phyloP scores from a whole-genome alignment of 2,888 invertebrate genomes.

The Andrena haemorrhoa region DNA sequence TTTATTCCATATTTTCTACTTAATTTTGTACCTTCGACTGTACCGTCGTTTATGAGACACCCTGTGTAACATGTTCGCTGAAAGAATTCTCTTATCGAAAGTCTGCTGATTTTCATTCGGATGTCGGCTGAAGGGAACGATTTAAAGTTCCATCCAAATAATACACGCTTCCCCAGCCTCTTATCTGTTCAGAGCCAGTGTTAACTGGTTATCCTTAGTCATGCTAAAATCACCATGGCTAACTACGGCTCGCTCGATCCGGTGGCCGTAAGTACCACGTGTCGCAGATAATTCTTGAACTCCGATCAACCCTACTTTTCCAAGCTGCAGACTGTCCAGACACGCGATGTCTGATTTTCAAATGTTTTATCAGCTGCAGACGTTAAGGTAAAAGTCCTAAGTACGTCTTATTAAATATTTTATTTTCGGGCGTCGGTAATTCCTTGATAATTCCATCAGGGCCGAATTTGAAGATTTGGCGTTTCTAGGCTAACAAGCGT shows the following conservation, averaged over 20 bases:
- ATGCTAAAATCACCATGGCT: conserved; percentile 25
- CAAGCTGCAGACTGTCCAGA: background rate
- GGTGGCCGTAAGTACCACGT: conserved; percentile 30
- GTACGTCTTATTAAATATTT: background rate
- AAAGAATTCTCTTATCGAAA: background rate
- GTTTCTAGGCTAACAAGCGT: no score
- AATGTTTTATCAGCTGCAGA: conserved; percentile 9
- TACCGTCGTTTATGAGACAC: no score
- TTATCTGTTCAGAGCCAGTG: conserved; percentile 44
- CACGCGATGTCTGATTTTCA: background rate
- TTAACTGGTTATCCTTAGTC: conserved; percentile 30
- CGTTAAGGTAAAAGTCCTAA: conserved; percentile 3
- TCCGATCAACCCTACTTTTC: conserved; percentile 26
- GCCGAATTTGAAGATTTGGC: no score
- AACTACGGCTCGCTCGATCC: background rate
- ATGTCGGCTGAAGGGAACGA: background rate
- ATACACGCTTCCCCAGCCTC: background rate
- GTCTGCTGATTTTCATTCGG: background rate
- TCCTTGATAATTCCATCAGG: background rate
- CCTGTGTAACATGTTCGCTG: no score
- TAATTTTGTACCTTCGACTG: no score
- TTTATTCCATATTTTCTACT: no score
- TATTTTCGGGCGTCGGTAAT: background rate
- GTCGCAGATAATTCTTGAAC: conserved; percentile 54
- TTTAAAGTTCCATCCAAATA: background rate